Conservation (phyloP, 1,140 invertebrate species). For the Melipona quadrifasciata region DNA sequence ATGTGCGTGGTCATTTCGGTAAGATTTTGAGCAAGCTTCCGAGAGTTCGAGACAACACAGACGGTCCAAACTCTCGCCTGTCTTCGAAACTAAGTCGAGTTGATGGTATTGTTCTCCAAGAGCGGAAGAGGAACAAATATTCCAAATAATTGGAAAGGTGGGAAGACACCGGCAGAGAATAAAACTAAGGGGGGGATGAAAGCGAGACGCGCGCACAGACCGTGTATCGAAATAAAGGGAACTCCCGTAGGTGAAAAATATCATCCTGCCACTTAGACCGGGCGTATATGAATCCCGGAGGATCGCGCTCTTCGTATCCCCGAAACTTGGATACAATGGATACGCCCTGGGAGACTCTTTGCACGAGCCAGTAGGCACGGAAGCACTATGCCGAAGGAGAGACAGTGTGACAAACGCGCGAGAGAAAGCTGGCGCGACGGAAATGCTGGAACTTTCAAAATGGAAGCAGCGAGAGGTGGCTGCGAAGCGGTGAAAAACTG, state of each 20-base stretch:
- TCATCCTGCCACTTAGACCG: constrained; percentile 64
- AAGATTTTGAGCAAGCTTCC: no score
- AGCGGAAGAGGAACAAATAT: not conserved
- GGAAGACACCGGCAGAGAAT: not conserved
- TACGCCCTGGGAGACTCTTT: constrained; percentile 61
- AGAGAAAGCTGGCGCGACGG: constrained; percentile 16
- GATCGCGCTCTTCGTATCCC: constrained; percentile 27
- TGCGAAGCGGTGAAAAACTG: constrained; percentile 20
- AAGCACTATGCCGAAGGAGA: constrained; percentile 9
- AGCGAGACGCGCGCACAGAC: not conserved
- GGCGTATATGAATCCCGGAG: constrained; percentile 59
- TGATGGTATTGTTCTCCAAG: not conserved
- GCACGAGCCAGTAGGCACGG: constrained; percentile 29
- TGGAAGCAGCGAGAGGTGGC: not conserved
- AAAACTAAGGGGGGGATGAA: not conserved
- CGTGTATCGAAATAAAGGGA: constrained; percentile 52
- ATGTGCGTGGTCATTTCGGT: no score
- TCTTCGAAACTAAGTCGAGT: not conserved
- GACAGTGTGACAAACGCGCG: constrained; percentile 25
- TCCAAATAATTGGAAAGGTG: not conserved
- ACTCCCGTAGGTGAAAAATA: constrained; percentile 58
- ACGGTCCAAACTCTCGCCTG: no score
- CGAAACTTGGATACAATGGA: constrained; percentile 54
- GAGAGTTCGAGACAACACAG: not conserved
- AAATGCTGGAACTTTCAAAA: not conserved